Base-by-base conservation (phyloP, 2,797 vertebrate genomes). In the Falco cherrug region DNA sequence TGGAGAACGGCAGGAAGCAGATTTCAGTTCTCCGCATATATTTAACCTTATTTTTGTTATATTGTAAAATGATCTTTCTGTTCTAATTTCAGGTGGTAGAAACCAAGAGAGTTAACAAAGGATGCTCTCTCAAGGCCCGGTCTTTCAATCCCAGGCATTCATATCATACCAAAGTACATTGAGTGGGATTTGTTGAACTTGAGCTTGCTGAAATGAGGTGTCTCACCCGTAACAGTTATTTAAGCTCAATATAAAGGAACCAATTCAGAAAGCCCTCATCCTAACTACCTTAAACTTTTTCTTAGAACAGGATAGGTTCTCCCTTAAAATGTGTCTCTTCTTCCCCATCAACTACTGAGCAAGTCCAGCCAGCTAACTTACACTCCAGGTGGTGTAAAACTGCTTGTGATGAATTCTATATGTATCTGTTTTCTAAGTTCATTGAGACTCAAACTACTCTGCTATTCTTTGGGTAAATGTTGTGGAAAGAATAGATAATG, bases 101-200 rank as follows among this genome's bases (percentile, higher is more conserved):
- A 5, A 19, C 18, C 5, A 51, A 68, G 70, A 76, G 82, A 65
- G 41, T 64, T 88, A 94, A 87, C 25, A 88, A 63, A 89, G 9
- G 54, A 81, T 64, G 57, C 12, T 83, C 13, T 87, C 63, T 80
- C 26, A 71, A 63, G n/a, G 53, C 69, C 61, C 75, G 71, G 61
- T 37, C 70, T 33, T 78, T 85, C 82, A 88, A 56, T 74, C 60
- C 63, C 16, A 63, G 73, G 78, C 68, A 93, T 95, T 95, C 83
- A 86, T 83, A 69, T 68, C 82, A 92, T 94, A 70, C 75, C 73
- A 70, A 87, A 86, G 59, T 79, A 35, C 53, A 64, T 16, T 80
- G 69, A 95, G 61, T 29, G 41, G 69, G 69, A 94, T 91, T 91
- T 90, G 60, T 39, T 92, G 88, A 93, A 75, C 69, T 65, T 87